Percentiles rank a stretch among this genome's conserved stretches.
These are phyloP conservation scores for Lithobates sylvaticus DNA, from an alignment of 2,797 vertebrate species.

Conservation along the genomic window DNA sequence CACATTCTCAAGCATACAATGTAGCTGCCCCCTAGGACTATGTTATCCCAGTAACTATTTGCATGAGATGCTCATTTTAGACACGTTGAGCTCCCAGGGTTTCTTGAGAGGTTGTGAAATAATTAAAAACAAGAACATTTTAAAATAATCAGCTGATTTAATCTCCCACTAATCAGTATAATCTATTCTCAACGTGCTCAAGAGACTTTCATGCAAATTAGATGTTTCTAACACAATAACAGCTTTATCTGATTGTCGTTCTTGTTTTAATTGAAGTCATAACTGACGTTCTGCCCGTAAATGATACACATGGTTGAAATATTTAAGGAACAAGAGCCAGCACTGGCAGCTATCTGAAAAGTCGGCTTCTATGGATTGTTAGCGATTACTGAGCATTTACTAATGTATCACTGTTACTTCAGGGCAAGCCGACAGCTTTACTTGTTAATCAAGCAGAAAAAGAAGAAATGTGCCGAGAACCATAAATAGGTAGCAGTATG, in stretches of 20 bases:
- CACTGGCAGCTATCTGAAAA: background rate
- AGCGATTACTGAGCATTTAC: no score
- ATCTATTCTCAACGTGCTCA: conserved; percentile 47
- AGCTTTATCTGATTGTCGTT: conserved; percentile 17
- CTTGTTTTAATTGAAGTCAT: background rate
- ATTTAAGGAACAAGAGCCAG: background rate
- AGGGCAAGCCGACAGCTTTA: background rate
- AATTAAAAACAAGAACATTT: conserved; percentile 60
- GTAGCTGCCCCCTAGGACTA: no score
- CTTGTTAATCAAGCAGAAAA: no score
- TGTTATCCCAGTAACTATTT: no score
- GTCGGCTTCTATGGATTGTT: no score
- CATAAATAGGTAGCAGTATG: no score
- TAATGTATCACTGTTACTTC: no score
- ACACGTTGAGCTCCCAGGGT: conserved; percentile 16
- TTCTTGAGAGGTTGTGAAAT: conserved; percentile 35
- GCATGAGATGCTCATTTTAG: conserved; percentile 23
- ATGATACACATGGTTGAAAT: background rate
- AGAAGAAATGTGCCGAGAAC: no score
- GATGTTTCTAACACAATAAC: conserved; percentile 40
- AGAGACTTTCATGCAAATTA: conserved; percentile 50
- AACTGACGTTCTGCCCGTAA: background rate
- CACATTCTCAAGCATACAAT: no score
- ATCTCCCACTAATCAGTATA: conserved; percentile 53
- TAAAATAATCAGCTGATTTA: conserved; percentile 57